These are phyloP conservation scores for Cheumatopsyche charites DNA, from an alignment of 1,140 invertebrate species.

Conservation along the genomic window DNA sequence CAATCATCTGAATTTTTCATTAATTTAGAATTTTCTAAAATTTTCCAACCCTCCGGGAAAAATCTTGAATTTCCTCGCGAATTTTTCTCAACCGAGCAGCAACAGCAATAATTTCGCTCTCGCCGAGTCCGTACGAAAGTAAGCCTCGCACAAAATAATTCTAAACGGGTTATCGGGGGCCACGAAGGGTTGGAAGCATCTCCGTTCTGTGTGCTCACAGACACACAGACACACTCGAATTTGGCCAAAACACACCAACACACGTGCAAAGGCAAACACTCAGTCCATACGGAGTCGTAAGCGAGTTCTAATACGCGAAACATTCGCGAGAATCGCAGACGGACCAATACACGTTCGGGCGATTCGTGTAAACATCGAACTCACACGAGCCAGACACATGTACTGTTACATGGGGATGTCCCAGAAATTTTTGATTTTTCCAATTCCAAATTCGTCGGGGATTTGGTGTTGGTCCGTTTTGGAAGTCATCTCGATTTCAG, in stretches of 20 bases:
- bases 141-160: slow-evolving; percentile 44
- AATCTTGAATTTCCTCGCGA: not conserved
- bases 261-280: not conserved
- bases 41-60: too few species aligned
- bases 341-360: slow-evolving; percentile 11
- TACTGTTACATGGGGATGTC: slow-evolving; percentile 24
- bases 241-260: not conserved
- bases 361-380: not conserved
- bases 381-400: not conserved
- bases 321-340: slow-evolving; percentile 11
- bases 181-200: slow-evolving; percentile 46
- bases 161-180: slow-evolving; percentile 48
- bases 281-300: not conserved
- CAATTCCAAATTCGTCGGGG: too few species aligned
- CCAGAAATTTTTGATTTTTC: too few species aligned
- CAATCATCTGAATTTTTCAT: too few species aligned
- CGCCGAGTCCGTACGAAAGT: slow-evolving; percentile 33
- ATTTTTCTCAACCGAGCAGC: not conserved
- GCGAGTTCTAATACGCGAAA: not conserved
- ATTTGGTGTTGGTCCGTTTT: too few species aligned
- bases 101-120: slow-evolving; percentile 20
- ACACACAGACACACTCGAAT: slow-evolving; percentile 20
- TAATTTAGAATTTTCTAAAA: too few species aligned
- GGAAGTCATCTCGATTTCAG: too few species aligned
- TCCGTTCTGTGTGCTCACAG: slow-evolving; percentile 30